Evolutionary conservation across 2,888 invertebrate species (phyloP).

Genomic region (Thymelicus sylvestris): DNA sequence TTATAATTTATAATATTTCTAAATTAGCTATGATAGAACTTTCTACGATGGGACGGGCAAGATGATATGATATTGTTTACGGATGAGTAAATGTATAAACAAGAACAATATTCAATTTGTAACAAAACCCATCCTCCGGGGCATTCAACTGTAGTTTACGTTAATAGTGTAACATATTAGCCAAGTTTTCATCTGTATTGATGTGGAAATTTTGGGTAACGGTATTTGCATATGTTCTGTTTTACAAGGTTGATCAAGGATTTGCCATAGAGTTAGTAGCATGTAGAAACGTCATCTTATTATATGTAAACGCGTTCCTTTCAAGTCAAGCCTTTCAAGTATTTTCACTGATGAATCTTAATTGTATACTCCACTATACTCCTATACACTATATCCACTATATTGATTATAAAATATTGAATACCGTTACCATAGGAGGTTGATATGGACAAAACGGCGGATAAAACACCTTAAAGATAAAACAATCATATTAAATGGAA

Average conservation of each 20-base stretch:
- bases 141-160: neutral
- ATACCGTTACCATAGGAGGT: too few relatives aligned
- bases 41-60: neutral
- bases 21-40: too few relatives aligned
- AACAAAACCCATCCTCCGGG: neutral
- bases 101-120: conserved; percentile 26
- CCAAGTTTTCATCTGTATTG: conserved; percentile 10
- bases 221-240: neutral
- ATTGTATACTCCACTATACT: too few relatives aligned
- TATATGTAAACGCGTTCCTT: too few relatives aligned
- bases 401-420: too few relatives aligned
- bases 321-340: too few relatives aligned
- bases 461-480: too few relatives aligned
- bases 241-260: conserved; percentile 4
- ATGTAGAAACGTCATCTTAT: neutral
- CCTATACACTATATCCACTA: too few relatives aligned
- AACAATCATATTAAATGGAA: too few relatives aligned
- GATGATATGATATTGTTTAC: conserved; percentile 16
- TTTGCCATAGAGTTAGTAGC: neutral
- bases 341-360: too few relatives aligned
- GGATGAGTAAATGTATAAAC: conserved; percentile 24
- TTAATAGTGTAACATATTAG: conserved; percentile 7
- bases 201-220: conserved; percentile 16
- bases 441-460: too few relatives aligned
- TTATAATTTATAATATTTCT: too few relatives aligned